Percentiles rank a stretch among this genome's conserved stretches.
phyloP scores from a whole-genome alignment of 1,140 invertebrate genomes.

The Penaeus vannamei region DNA sequence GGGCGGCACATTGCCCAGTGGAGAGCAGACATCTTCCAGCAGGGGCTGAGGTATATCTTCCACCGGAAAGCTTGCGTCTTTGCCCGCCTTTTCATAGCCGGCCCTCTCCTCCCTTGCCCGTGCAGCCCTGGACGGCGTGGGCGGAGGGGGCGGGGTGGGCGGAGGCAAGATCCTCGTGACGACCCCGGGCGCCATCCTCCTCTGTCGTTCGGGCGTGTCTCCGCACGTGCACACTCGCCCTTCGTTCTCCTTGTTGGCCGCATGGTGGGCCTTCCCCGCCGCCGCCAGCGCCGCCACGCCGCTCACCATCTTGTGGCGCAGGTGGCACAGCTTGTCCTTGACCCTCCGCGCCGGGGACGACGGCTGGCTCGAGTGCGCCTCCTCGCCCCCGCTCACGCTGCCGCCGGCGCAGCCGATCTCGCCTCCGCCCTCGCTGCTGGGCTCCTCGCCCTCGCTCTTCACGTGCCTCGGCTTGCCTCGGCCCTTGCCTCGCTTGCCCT shows the following conservation, averaged over 20 bases:
- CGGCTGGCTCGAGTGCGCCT: slow-evolving; percentile 27
- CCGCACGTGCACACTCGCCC: background rate
- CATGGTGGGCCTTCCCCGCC: background rate
- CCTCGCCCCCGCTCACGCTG: background rate
- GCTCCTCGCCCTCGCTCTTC: slow-evolving; percentile 25
- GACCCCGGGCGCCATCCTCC: slow-evolving; percentile 1
- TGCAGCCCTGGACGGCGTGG: background rate
- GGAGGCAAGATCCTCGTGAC: slow-evolving; percentile 37
- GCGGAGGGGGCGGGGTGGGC: background rate
- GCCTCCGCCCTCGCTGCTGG: slow-evolving; percentile 20
- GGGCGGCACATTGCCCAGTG: slow-evolving; percentile 52
- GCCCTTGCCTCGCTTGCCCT: background rate
- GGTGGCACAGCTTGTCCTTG: slow-evolving; percentile 55
- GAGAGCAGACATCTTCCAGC: slow-evolving; percentile 50
- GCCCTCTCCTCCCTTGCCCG: background rate
- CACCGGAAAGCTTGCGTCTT: slow-evolving; percentile 34
- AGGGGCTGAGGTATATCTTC: slow-evolving; percentile 57
- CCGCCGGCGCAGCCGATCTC: background rate
- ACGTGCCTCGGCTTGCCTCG: background rate
- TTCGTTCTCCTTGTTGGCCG: slow-evolving; percentile 27
- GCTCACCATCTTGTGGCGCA: slow-evolving; percentile 56
- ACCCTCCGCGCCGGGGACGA: slow-evolving; percentile 54
- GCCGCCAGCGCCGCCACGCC: slow-evolving; percentile 51
- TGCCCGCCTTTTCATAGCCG: background rate
- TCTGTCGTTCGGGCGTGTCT: background rate